Evolutionary conservation across 2,888 invertebrate genomes (phyloP).

Genomic region (Yponomeuta evonymella): DNA sequence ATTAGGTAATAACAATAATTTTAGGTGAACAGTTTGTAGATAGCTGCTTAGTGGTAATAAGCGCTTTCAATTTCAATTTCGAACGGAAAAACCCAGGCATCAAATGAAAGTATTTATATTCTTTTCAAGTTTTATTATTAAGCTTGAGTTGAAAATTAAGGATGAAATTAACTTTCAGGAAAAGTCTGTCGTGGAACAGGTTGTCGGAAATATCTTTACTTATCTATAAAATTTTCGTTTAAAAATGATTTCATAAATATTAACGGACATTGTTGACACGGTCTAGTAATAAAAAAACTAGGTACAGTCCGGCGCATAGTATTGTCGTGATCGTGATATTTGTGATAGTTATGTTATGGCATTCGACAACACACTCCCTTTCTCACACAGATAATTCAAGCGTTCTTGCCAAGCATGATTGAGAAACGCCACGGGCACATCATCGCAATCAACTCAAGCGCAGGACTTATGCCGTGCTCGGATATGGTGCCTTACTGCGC

Average conservation of each 20-base stretch:
- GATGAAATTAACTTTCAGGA: neutral
- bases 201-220: neutral
- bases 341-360: no score
- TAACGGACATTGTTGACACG: neutral
- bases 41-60: no score
- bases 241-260: neutral
- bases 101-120: no score
- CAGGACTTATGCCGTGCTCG: constrained; percentile 55
- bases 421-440: constrained; percentile 62
- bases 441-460: constrained; percentile 63
- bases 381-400: constrained; percentile 52
- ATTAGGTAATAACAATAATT: no score
- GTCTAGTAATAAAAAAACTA: neutral
- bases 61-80: no score
- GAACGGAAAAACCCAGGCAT: no score
- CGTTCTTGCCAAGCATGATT: constrained; percentile 66
- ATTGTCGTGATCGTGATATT: neutral
- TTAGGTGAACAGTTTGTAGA: no score
- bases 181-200: neutral
- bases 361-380: no score
- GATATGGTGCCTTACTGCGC: constrained; percentile 66
- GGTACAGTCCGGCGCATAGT: neutral
- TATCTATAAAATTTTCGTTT: neutral
- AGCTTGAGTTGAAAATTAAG: neutral
- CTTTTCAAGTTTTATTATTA: no score